A percentile compares a stretch with the other conserved stretches of the same genome.
Evolutionary conservation across 2,888 invertebrate genomes (phyloP).

Genomic region (Aphodius sticticus): DNA sequence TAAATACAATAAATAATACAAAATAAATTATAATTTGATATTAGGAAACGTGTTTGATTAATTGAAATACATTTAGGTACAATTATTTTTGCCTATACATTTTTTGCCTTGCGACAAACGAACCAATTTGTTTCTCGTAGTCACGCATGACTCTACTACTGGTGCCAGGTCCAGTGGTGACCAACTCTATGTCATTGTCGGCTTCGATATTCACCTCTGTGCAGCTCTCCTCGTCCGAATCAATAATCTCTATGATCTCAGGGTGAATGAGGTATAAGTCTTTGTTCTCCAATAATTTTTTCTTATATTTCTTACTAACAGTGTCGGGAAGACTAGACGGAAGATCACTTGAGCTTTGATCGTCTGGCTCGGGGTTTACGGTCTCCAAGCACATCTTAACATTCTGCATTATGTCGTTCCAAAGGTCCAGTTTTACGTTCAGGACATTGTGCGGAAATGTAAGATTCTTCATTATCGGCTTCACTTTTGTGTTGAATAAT

Average conservation of each 20-base stretch:
- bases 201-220: conserved; percentile 20
- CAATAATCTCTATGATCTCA: conserved; percentile 31
- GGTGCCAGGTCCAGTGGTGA: conserved; percentile 9
- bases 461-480: conserved; percentile 31
- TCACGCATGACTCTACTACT: background rate
- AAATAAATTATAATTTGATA: background rate
- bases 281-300: conserved; percentile 31
- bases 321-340: conserved; percentile 17
- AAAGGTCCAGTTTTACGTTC: conserved; percentile 24
- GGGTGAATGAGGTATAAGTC: conserved; percentile 32
- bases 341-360: conserved; percentile 10
- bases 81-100: conserved; percentile 5
- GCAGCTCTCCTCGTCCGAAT: conserved; percentile 29
- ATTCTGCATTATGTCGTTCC: conserved; percentile 26
- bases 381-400: conserved; percentile 27
- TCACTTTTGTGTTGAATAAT: conserved; percentile 30
- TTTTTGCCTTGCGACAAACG: background rate
- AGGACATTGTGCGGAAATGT: conserved; percentile 30
- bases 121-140: background rate
- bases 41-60: background rate
- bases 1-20: background rate
- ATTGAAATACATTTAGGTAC: background rate
- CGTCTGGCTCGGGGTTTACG: background rate
- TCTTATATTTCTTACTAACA: conserved; percentile 26
- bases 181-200: conserved; percentile 28